Percentiles rank a stretch among this genome's conserved stretches.
Conservation (phyloP, 1,140 invertebrate species). For the Pseudomyrmex gracilis region DNA sequence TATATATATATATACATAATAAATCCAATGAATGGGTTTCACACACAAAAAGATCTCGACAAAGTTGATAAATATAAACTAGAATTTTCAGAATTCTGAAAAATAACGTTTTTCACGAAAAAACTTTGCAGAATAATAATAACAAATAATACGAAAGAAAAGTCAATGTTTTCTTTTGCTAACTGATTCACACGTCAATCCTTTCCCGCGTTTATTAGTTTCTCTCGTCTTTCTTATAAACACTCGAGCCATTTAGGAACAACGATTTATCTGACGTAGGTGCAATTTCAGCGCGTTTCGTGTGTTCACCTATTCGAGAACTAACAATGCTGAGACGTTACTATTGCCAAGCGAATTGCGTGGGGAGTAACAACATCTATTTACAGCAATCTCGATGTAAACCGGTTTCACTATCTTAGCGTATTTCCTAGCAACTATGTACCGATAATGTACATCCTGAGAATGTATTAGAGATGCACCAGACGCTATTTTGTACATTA, state of each 20-base stretch:
- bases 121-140: background rate
- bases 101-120: background rate
- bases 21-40: background rate
- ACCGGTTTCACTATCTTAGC: conserved; percentile 64
- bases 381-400: conserved; percentile 68
- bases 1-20: no score
- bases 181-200: background rate
- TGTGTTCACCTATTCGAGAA: conserved; percentile 27
- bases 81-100: background rate
- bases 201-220: conserved; percentile 13
- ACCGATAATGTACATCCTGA: conserved; percentile 60
- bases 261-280: conserved; percentile 43
- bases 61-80: background rate
- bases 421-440: conserved; percentile 52
- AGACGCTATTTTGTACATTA: conserved; percentile 35
- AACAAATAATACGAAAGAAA: background rate
- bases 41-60: background rate
- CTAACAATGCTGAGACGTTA: conserved; percentile 55
- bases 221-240: background rate
- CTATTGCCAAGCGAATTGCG: conserved; percentile 65
- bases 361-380: conserved; percentile 58
- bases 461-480: conserved; percentile 54
- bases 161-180: background rate
- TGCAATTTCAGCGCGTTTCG: conserved; percentile 24
- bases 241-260: conserved; percentile 37